Percentiles rank a stretch among this genome's conserved stretches.
Evolutionary conservation across 1,140 invertebrate genomes (phyloP).

Genomic region (Heliconius eleuchia): DNA sequence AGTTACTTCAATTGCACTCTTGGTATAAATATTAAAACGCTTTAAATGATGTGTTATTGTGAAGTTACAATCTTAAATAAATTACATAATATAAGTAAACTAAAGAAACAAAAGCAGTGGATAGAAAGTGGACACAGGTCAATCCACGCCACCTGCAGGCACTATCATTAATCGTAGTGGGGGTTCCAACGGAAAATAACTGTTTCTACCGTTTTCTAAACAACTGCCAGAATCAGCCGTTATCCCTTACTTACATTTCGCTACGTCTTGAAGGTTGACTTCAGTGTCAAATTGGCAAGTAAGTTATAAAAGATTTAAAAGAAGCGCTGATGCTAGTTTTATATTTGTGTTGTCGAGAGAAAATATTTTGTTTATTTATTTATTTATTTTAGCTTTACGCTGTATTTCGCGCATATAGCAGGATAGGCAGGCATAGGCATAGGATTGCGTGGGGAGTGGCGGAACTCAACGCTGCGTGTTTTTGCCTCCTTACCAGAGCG

Average conservation of each 20-base stretch:
- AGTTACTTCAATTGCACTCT: not conserved
- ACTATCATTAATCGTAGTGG: slow-evolving; percentile 26
- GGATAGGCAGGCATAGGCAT: no score
- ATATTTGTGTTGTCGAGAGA: no score
- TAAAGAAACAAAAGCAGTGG: not conserved
- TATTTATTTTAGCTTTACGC: no score
- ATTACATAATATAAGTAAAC: not conserved
- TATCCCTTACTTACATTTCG: slow-evolving; percentile 15
- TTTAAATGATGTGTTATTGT: not conserved
- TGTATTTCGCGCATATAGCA: no score
- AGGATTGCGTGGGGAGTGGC: no score
- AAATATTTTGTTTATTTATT: no score
- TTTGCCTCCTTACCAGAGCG: no score
- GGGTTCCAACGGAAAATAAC: slow-evolving; percentile 30
- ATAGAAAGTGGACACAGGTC: slow-evolving; percentile 10
- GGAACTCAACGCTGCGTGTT: no score
- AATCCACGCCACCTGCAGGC: slow-evolving; percentile 8
- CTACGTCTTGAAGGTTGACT: slow-evolving; percentile 15
- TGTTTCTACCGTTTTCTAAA: slow-evolving; percentile 12
- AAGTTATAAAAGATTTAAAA: not conserved
- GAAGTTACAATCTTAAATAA: not conserved
- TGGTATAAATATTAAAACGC: not conserved
- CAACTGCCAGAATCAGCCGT: slow-evolving; percentile 23
- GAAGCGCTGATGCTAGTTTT: not conserved
- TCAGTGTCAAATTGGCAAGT: slow-evolving; percentile 19